Conservation (phyloP, 2,113 vertebrate genomes). For the Casuarius casuarius region DNA sequence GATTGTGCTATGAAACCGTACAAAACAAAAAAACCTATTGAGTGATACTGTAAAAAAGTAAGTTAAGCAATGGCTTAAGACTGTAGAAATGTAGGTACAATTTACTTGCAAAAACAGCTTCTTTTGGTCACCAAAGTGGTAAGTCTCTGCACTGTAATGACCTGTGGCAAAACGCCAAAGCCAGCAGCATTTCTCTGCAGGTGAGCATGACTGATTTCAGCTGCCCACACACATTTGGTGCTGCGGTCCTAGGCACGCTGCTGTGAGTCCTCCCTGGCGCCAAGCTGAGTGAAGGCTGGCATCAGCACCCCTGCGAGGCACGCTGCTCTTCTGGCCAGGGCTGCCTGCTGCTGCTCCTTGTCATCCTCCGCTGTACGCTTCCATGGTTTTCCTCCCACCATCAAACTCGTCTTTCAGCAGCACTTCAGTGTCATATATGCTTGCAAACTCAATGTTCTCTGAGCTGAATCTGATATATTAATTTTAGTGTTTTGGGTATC, state of each 20-base stretch:
- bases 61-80: neutral
- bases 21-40: neutral
- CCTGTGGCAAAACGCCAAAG: neutral
- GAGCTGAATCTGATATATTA: neutral
- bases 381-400: neutral
- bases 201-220: neutral
- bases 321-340: neutral
- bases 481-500: neutral
- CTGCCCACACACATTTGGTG: neutral
- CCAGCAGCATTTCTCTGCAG: neutral
- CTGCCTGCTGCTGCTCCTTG: neutral
- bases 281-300: neutral
- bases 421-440: neutral
- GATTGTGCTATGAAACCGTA: neutral
- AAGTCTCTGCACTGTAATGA: neutral
- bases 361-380: neutral
- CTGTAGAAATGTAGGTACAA: neutral
- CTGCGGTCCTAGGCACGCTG: neutral
- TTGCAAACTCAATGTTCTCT: neutral
- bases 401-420: neutral
- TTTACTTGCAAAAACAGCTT: neutral
- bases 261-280: neutral
- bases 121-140: neutral
- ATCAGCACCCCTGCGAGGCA: neutral
- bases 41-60: neutral